Evolutionary conservation across 1,140 invertebrate genomes (phyloP), one percentile per base, ranked within the genome.

Genomic region (Anastrepha obliqua): DNA sequence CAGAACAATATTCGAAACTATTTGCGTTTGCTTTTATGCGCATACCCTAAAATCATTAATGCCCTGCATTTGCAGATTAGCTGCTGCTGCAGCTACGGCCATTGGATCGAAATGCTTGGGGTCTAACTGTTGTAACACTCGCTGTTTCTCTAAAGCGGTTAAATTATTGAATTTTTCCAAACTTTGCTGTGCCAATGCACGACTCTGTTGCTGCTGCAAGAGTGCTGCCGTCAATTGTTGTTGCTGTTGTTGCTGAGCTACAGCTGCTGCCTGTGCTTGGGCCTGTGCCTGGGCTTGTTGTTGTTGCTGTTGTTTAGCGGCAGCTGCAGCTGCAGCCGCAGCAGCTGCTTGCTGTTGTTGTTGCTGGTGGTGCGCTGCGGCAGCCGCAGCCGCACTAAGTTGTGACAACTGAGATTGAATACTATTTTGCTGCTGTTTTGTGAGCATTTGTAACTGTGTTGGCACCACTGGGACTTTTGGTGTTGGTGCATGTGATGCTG

Each of bases 121-220:
- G 88, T 94, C 93, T 20, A 94, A 89, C 86, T 95, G 94, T 85
- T 94, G 94, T 13, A 94, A 91, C 0, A 93, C 92, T 0, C 94
- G 92, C 89, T 95, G 94, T 89, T 95, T 95, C 88, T 95, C 94
- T 88, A 95, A 89, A 86, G 94, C 93, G 2, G 94, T 94, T 20
- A 94, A 88, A 85, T 89, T 93, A 89, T 94, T 94, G 17, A 95
- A 93, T 89, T 95, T 95, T 86, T 95, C 94, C 17, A 95, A 90
- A 87, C 94, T 95, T 89, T 95, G 94, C 89, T 95, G 94, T 39
- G 94, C 94, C 17, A 95, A 93, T 6, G 94, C 94, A 20, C 94
- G 92, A 91, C 94, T 95, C 86, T 95, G 94, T 90, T 95, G 95
- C 87, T 95, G 94, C 70, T 95, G 93, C n/a, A 95, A 91, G 4